These are phyloP conservation scores for Melipona bicolor DNA, from an alignment of 2,888 invertebrate genomes.

Conservation along the genomic window DNA sequence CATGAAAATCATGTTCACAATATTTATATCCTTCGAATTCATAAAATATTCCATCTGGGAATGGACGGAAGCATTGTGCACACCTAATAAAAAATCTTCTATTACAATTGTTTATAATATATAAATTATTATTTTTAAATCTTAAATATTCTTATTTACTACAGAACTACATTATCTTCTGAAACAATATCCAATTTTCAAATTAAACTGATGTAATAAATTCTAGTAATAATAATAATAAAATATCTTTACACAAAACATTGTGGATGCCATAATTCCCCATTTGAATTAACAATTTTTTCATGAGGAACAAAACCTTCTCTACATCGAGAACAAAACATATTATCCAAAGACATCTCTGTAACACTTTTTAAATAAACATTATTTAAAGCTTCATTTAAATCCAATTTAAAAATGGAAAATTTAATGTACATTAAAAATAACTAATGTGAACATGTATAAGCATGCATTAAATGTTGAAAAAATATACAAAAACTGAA, in stretches of 20 bases:
- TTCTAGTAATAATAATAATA: background rate
- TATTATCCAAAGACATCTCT: conserved; percentile 94
- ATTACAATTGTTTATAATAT: background rate
- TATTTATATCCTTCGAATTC: conserved; percentile 99
- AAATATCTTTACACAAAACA: conserved; percentile 96
- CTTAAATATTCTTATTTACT: background rate
- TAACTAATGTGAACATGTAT: background rate
- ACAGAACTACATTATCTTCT: background rate
- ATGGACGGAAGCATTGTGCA: conserved; percentile 99
- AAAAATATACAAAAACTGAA: background rate
- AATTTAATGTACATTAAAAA: background rate
- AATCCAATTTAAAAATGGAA: background rate
- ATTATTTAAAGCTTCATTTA: too few species aligned
- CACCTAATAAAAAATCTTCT: conserved; percentile 87
- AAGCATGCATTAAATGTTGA: background rate
- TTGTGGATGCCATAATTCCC: conserved; percentile 99
- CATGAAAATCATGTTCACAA: conserved; percentile 99
- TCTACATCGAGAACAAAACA: conserved; percentile 97
- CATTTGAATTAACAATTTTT: conserved; percentile 99
- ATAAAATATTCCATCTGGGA: conserved; percentile 98
- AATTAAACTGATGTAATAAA: background rate
- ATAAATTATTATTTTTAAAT: background rate
- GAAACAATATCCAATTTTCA: background rate
- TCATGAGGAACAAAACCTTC: conserved; percentile 98
- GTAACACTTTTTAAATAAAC: conserved; percentile 81